Conservation (phyloP, 2,113 vertebrate species). For the Piprites chloris region DNA sequence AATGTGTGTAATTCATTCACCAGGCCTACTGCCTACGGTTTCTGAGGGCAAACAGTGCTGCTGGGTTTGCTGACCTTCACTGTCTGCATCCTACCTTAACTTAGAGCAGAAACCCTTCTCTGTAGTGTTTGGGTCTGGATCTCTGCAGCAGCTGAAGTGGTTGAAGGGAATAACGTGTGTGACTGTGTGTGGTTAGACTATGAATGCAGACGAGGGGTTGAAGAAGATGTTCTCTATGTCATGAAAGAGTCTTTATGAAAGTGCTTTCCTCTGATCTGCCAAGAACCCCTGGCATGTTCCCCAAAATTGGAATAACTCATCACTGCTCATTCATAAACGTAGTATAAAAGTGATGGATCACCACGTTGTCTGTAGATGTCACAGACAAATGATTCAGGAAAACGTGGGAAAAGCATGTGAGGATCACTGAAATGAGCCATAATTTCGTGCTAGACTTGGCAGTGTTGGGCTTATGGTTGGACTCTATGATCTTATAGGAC, state of each 20-base stretch:
- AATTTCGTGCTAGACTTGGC: background rate
- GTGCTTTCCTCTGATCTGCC: background rate
- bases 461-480: background rate
- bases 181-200: background rate
- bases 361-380: background rate
- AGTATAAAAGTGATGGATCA: background rate
- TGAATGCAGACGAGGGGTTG: background rate
- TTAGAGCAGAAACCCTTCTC: background rate
- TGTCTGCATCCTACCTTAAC: background rate
- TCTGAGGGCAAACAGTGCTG: background rate
- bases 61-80: background rate
- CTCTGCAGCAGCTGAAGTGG: background rate
- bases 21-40: background rate
- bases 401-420: background rate
- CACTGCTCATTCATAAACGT: background rate
- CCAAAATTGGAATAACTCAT: background rate
- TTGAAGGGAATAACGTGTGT: background rate
- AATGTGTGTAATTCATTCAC: background rate
- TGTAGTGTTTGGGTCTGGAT: background rate
- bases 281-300: background rate
- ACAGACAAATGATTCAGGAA: background rate
- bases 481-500: background rate
- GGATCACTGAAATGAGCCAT: background rate
- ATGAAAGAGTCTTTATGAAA: background rate
- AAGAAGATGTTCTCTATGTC: background rate